phyloP scores from a whole-genome alignment of 2,888 invertebrate species.

The Platycheirus albimanus region DNA sequence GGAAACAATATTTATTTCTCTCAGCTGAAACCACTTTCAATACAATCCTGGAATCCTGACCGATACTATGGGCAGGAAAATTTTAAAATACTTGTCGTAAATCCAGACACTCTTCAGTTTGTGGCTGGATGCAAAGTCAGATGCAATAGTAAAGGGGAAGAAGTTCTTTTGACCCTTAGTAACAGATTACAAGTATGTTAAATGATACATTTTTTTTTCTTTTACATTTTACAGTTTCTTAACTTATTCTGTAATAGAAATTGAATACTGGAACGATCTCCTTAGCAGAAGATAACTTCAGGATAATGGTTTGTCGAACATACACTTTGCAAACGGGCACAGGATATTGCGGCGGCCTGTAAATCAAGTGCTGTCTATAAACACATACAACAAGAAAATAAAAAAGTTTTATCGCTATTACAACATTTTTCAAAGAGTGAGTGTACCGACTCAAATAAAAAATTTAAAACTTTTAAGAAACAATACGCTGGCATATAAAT shows the following conservation, averaged over 20 bases:
- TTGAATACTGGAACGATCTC: conserved; percentile 30
- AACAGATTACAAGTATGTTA: conserved; percentile 84
- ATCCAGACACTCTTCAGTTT: conserved; percentile 86
- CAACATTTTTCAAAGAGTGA: too few relatives aligned
- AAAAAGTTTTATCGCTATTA: too few relatives aligned
- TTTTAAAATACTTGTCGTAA: conserved; percentile 84
- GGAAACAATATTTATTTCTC: conserved; percentile 83
- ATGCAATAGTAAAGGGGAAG: conserved; percentile 83
- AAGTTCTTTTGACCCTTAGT: conserved; percentile 86
- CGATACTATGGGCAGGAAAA: conserved; percentile 84
- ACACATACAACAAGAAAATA: too few relatives aligned
- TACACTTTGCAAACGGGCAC: not conserved
- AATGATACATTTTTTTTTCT: not conserved
- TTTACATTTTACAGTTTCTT: not conserved
- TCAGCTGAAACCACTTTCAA: conserved; percentile 85
- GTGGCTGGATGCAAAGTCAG: conserved; percentile 87
- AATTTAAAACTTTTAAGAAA: too few relatives aligned
- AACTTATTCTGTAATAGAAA: conserved; percentile 34
- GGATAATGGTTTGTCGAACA: not conserved
- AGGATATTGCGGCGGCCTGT: conserved; percentile 12
- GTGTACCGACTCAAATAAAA: too few relatives aligned
- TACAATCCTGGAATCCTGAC: conserved; percentile 88
- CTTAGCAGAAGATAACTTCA: conserved; percentile 21
- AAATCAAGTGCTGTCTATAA: not conserved
- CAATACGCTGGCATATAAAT: too few relatives aligned